Conservation (phyloP, 2,888 invertebrate species). For the Amorpha juglandis region DNA sequence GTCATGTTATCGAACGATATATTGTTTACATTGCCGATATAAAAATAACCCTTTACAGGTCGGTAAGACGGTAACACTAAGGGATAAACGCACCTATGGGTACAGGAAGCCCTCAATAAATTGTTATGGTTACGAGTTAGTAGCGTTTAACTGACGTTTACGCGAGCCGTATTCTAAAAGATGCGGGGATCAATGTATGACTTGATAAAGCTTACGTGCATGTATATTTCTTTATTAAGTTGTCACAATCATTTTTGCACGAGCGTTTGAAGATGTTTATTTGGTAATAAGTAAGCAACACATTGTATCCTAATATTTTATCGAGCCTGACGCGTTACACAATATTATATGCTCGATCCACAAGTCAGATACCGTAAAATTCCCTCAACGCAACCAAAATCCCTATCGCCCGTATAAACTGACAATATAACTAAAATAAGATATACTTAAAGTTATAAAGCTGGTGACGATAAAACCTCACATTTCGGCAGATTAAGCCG, state of each 20-base stretch:
- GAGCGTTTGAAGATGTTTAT: neutral
- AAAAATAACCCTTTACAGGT: slow-evolving; percentile 33
- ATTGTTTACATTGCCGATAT: slow-evolving; percentile 29
- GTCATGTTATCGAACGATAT: slow-evolving; percentile 27
- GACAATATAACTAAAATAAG: neutral
- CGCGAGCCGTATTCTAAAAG: slow-evolving; percentile 9
- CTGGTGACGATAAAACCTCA: slow-evolving; percentile 5
- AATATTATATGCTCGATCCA: neutral
- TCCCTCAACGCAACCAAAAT: neutral
- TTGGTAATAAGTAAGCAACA: neutral
- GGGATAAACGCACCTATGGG: slow-evolving; percentile 20
- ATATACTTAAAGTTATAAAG: neutral
- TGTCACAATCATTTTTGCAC: neutral
- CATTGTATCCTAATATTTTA: neutral
- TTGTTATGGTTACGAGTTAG: slow-evolving; percentile 32
- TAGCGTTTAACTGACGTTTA: slow-evolving; percentile 13
- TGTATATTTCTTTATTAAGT: neutral
- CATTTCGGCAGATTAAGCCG: neutral
- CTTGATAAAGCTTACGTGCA: neutral
- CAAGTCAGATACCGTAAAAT: neutral
- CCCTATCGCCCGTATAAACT: neutral
- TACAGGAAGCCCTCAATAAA: slow-evolving; percentile 40
- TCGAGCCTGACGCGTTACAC: neutral
- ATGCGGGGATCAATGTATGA: slow-evolving; percentile 2
- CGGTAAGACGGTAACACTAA: slow-evolving; percentile 29